These are phyloP conservation scores for Rhingia rostrata DNA, from an alignment of 2,888 invertebrate genomes.

Conservation along the genomic window DNA sequence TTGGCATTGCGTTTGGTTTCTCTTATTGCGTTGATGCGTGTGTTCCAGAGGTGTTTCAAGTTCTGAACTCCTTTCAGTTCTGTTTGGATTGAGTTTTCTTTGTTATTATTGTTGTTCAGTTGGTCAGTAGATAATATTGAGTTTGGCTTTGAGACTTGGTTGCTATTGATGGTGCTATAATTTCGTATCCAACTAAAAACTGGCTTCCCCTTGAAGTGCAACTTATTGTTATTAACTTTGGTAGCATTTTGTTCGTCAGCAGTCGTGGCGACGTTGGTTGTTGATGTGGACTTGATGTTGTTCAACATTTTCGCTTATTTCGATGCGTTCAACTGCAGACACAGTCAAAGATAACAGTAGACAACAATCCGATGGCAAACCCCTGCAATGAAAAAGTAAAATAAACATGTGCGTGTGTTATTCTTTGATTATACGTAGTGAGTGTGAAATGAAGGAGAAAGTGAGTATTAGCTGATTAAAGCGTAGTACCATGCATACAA, in stretches of 20 bases:
- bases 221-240: slow-evolving; percentile 49
- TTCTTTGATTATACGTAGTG: background rate
- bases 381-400: slow-evolving; percentile 55
- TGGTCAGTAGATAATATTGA: slow-evolving; percentile 59
- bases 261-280: slow-evolving; percentile 66
- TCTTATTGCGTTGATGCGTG: slow-evolving; percentile 78
- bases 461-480: slow-evolving; percentile 41
- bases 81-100: slow-evolving; percentile 65
- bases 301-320: slow-evolving; percentile 69
- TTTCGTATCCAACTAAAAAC: slow-evolving; percentile 80
- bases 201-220: slow-evolving; percentile 79
- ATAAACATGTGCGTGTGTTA: slow-evolving; percentile 1
- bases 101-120: slow-evolving; percentile 58
- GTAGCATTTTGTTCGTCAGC: slow-evolving; percentile 65
- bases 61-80: slow-evolving; percentile 82
- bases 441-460: slow-evolving; percentile 58
- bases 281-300: slow-evolving; percentile 67
- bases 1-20: slow-evolving; percentile 54
- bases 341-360: slow-evolving; percentile 10
- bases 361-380: slow-evolving; percentile 18
- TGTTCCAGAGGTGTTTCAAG: slow-evolving; percentile 82
- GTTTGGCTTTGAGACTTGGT: slow-evolving; percentile 42
- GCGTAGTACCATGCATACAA: slow-evolving; percentile 54
- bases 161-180: slow-evolving; percentile 66
- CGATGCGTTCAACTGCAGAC: slow-evolving; percentile 5